Percentiles rank a stretch among this genome's conserved stretches.
Evolutionary conservation across 2,797 vertebrate species (phyloP).

Genomic region (Mormyrops attenuatus): DNA sequence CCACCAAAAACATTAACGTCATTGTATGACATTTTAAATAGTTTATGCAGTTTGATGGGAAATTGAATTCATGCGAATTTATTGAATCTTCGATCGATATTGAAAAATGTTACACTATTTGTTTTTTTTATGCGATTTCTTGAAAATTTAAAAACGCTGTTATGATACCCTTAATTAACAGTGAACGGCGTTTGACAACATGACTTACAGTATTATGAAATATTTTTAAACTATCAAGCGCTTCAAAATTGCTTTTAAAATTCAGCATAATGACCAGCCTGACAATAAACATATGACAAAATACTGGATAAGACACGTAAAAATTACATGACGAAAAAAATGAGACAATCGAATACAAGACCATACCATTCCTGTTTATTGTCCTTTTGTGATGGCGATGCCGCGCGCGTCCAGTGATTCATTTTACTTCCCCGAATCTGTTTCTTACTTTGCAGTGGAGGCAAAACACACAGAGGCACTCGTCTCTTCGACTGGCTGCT

Average conservation of each 20-base stretch:
- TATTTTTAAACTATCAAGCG: not conserved
- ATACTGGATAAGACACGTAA: not conserved
- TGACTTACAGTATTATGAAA: not conserved
- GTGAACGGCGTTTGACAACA: conserved; percentile 7
- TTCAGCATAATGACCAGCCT: not conserved
- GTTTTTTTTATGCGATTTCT: not conserved
- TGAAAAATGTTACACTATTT: not conserved
- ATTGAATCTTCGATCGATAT: not conserved
- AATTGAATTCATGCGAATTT: conserved; percentile 12
- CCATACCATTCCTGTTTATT: conserved; percentile 32
- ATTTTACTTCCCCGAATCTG: conserved; percentile 43
- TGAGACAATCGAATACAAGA: conserved; percentile 15
- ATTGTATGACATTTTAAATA: not conserved
- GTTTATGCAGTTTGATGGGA: not conserved
- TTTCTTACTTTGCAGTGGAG: conserved; percentile 38
- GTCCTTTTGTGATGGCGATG: conserved; percentile 26
- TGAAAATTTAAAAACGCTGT: not conserved
- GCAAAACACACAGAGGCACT: conserved; percentile 37
- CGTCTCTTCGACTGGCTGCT: conserved; percentile 41
- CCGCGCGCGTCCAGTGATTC: conserved; percentile 38
- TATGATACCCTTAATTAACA: conserved; percentile 8
- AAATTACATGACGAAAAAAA: not conserved
- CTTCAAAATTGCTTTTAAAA: conserved; percentile 2
- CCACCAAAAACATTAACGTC: conserved; percentile 8
- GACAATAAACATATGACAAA: not conserved